Evolutionary conservation across 2,888 invertebrate genomes (phyloP).

Genomic region (Mesorhabditis belari): DNA sequence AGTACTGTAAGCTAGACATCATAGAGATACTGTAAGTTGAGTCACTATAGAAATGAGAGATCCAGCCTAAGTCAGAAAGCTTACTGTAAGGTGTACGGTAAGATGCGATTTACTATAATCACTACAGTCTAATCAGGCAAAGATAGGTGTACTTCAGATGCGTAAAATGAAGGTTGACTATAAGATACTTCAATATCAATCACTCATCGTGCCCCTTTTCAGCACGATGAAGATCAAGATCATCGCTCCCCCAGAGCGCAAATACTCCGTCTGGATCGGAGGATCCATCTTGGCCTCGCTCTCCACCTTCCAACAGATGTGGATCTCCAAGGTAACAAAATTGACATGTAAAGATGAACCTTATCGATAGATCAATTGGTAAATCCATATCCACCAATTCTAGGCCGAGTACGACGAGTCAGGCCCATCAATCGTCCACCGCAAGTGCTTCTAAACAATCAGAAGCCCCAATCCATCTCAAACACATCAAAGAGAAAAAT

Average conservation of each 20-base stretch:
- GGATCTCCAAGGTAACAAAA: conserved; percentile 57
- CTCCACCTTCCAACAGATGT: conserved; percentile 84
- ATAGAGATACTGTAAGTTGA: no score
- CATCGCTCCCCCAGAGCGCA: conserved; percentile 70
- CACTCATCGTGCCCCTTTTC: no score
- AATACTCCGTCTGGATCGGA: conserved; percentile 97
- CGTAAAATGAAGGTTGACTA: no score
- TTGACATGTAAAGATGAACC: no score
- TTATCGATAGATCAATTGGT: not conserved
- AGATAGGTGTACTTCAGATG: no score
- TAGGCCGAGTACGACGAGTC: conserved; percentile 70
- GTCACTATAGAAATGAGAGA: no score
- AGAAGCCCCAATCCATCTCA: not conserved
- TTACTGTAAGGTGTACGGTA: no score
- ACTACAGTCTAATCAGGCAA: no score
- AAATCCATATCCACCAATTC: not conserved
- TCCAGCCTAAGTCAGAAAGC: no score
- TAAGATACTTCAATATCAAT: no score
- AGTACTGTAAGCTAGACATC: no score
- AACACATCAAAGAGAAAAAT: not conserved
- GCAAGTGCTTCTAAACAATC: conserved; percentile 41
- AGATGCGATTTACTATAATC: no score
- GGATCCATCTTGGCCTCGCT: conserved; percentile 89
- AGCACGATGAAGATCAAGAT: conserved; percentile 63
- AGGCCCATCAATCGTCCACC: conserved; percentile 41